Evolutionary conservation across 2,888 invertebrate species (phyloP).

Genomic region (Podotricha telesiphe): DNA sequence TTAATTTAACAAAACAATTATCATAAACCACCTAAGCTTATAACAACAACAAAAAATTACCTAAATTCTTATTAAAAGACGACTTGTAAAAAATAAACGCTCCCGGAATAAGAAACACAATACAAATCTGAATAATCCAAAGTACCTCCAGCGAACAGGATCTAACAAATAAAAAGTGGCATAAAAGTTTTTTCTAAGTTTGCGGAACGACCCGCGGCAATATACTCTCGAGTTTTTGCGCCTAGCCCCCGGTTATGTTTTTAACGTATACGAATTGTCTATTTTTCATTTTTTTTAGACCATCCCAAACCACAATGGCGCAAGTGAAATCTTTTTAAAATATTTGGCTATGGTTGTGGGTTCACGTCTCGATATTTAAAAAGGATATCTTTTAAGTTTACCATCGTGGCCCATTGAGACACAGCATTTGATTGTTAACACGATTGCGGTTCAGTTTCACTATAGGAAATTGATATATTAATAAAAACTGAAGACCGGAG

Average conservation of each 20-base stretch:
- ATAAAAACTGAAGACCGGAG: too few relatives aligned
- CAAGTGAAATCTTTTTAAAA: too few relatives aligned
- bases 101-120: neutral
- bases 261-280: slow-evolving; percentile 13
- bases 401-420: too few relatives aligned
- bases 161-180: slow-evolving; percentile 44
- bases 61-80: neutral
- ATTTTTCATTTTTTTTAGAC: neutral
- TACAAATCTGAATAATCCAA: slow-evolving; percentile 18
- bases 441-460: too few relatives aligned
- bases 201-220: slow-evolving; percentile 31
- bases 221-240: slow-evolving; percentile 29
- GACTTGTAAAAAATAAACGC: slow-evolving; percentile 4
- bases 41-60: neutral
- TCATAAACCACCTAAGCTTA: neutral
- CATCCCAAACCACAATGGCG: too few relatives aligned
- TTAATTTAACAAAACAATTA: too few relatives aligned
- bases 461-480: too few relatives aligned
- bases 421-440: too few relatives aligned
- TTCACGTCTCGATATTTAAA: too few relatives aligned
- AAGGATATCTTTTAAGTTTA: too few relatives aligned
- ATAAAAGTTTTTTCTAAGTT: slow-evolving; percentile 45
- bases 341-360: too few relatives aligned
- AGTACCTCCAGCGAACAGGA: slow-evolving; percentile 33
- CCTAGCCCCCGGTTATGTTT: slow-evolving; percentile 13